A percentile compares a stretch with the other conserved stretches of the same genome.
phyloP scores from a whole-genome alignment of 2,797 vertebrate genomes.

The Aplochiton taeniatus region DNA sequence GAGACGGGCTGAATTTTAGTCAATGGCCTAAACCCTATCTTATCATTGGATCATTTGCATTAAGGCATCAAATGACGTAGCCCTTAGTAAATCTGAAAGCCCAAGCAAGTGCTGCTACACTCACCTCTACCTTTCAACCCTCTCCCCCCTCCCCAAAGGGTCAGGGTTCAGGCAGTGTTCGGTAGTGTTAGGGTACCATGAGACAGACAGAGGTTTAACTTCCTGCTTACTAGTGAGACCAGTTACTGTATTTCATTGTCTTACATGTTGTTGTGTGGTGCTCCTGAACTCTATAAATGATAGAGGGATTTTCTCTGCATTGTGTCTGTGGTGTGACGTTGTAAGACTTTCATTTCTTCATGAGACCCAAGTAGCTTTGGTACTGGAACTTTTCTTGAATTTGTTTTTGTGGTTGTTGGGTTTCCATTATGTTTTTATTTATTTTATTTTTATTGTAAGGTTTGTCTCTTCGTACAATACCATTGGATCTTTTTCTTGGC shows the following conservation, averaged over 20 bases:
- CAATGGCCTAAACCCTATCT: conserved; percentile 22
- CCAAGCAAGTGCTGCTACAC: conserved; percentile 67
- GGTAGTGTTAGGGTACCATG: not conserved
- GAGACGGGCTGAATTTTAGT: conserved; percentile 57
- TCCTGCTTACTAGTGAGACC: conserved; percentile 50
- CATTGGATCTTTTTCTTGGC: conserved; percentile 14
- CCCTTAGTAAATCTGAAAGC: conserved; percentile 55
- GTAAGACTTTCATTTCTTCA: conserved; percentile 62
- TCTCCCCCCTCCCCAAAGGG: conserved; percentile 55
- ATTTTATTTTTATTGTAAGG: conserved; percentile 56
- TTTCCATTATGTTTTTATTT: conserved; percentile 58
- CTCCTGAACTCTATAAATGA: conserved; percentile 68
- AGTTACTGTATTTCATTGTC: conserved; percentile 63
- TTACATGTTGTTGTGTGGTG: conserved; percentile 69
- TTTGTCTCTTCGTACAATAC: conserved; percentile 60
- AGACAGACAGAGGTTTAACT: conserved; percentile 61
- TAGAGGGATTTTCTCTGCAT: conserved; percentile 68
- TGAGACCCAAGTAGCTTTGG: conserved; percentile 61
- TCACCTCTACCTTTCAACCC: conserved; percentile 76
- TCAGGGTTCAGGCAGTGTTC: not conserved
- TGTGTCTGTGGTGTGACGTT: conserved; percentile 69
- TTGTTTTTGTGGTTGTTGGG: conserved; percentile 71
- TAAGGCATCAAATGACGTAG: conserved; percentile 21
- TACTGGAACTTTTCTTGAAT: conserved; percentile 60
- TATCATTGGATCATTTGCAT: not conserved